Evolutionary conservation across 53 echinoderm and acorn worm genomes (phyloP).

Genomic region (Arbacia lixula): DNA sequence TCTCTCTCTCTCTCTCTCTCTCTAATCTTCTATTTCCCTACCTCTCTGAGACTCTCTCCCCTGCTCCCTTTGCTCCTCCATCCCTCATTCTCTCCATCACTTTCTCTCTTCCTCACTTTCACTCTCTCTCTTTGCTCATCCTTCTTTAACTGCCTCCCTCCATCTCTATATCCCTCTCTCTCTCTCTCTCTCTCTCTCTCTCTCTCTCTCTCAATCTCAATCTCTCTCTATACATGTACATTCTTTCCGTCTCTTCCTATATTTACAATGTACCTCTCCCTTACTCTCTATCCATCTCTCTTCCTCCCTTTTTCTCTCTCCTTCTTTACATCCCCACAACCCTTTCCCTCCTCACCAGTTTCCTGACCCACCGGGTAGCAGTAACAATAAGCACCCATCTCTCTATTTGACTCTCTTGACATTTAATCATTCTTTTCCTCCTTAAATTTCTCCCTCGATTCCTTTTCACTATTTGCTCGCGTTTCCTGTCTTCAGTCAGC

Average conservation of each 20-base stretch:
- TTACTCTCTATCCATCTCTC: background rate
- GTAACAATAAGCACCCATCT: background rate
- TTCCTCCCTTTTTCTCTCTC: background rate
- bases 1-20: background rate
- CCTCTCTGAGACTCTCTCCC: background rate
- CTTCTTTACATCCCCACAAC: background rate
- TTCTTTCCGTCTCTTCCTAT: background rate
- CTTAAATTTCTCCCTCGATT: background rate
- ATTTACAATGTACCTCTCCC: background rate
- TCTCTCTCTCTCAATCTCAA: background rate
- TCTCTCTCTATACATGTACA: no score
- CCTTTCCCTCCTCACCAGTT: background rate
- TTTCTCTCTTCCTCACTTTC: background rate
- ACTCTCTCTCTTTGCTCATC: background rate
- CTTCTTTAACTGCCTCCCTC: background rate
- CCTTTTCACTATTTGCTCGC: constrained; percentile 1
- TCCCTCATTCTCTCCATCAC: background rate
- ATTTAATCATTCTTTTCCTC: constrained; percentile 11
- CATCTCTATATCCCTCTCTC: background rate
- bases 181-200: background rate
- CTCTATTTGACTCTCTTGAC: constrained; percentile 5
- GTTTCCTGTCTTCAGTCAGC: constrained; percentile 5
- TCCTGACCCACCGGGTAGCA: background rate
- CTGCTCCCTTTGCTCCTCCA: background rate
- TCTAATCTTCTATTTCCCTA: background rate